phyloP scores from a whole-genome alignment of 2,797 vertebrate genomes.

The Galago senegalensis region DNA sequence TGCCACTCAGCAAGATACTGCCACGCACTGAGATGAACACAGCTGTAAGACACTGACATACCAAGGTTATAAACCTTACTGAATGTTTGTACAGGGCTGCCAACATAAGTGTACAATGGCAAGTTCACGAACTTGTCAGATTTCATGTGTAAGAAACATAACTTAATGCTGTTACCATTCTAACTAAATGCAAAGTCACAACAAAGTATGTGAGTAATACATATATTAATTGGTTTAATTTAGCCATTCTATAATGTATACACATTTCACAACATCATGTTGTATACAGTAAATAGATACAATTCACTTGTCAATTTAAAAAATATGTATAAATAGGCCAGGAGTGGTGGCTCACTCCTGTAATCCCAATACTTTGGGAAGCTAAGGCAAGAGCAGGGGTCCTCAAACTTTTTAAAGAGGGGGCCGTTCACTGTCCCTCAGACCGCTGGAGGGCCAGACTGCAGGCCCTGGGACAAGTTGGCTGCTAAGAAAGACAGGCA shows the following conservation, averaged over 20 bases:
- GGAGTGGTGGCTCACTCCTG: background rate
- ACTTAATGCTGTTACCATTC: background rate
- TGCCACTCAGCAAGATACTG: too few relatives aligned
- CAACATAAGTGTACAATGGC: too few relatives aligned
- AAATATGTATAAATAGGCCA: background rate
- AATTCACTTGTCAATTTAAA: background rate
- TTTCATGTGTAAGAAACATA: slow-evolving; percentile 34
- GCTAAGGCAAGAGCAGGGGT: background rate
- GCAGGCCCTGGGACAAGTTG: too few relatives aligned
- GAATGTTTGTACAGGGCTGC: too few relatives aligned
- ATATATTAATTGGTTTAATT: background rate
- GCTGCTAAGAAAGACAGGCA: too few relatives aligned
- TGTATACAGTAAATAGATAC: background rate
- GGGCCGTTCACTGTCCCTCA: too few relatives aligned
- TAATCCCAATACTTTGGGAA: background rate
- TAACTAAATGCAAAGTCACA: slow-evolving; percentile 14
- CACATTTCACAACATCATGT: background rate
- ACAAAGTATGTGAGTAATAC: background rate
- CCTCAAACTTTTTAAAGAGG: too few relatives aligned
- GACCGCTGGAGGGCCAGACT: too few relatives aligned
- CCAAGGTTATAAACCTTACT: too few relatives aligned
- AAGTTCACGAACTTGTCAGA: background rate
- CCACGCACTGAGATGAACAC: too few relatives aligned
- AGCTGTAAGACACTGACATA: too few relatives aligned
- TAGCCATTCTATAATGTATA: background rate